These are phyloP conservation scores for Metridium senile DNA, from an alignment of 92 coral and sea anemone species.

Conservation along the genomic window DNA sequence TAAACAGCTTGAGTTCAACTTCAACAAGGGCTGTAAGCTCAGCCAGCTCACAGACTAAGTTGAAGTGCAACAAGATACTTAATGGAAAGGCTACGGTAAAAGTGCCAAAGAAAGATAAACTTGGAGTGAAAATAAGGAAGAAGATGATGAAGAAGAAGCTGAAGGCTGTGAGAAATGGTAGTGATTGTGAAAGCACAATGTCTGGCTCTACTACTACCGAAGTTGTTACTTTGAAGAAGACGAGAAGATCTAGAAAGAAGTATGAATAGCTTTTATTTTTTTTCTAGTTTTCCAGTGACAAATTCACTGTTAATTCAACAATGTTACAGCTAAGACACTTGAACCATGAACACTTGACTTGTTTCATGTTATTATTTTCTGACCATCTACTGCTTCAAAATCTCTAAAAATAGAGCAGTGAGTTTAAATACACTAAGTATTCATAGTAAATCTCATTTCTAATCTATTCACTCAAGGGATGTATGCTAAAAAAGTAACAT, in stretches of 20 bases:
- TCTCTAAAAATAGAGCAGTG: too few species aligned
- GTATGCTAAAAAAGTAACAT: neutral
- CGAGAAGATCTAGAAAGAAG: conserved; percentile 25
- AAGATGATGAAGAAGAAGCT: conserved; percentile 21
- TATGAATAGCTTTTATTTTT: neutral
- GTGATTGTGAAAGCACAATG: conserved; percentile 38
- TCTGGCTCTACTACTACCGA: conserved; percentile 22
- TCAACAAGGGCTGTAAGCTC: conserved; percentile 4
- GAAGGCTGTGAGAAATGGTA: conserved; percentile 8
- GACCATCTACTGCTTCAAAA: too few species aligned
- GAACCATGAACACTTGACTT: too few species aligned
- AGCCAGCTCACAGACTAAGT: conserved; percentile 5
- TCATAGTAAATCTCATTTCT: too few species aligned
- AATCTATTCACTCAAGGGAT: too few species aligned
- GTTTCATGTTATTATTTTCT: neutral
- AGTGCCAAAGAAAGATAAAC: conserved; percentile 9
- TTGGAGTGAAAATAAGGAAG: conserved; percentile 24
- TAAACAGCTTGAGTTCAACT: neutral
- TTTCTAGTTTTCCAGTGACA: too few species aligned
- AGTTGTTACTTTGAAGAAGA: neutral
- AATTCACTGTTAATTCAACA: neutral
- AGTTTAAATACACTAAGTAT: too few species aligned
- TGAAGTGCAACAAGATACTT: conserved; percentile 2
- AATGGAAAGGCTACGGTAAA: neutral
- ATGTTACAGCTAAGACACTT: neutral